phyloP scores from a whole-genome alignment of 2,888 invertebrate genomes.

The Agrochola circellaris region DNA sequence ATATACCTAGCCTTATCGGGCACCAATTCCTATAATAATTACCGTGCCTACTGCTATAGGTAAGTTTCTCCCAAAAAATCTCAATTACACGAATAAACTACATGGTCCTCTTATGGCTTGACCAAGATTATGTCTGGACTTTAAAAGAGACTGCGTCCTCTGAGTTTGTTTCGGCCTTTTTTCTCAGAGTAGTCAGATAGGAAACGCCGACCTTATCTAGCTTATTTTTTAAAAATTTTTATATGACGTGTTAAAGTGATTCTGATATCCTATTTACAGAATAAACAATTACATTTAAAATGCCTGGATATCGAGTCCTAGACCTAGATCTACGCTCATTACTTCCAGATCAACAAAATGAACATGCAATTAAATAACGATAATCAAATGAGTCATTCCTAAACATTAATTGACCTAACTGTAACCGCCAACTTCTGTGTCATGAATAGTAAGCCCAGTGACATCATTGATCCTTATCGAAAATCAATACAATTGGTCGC shows the following conservation, averaged over 20 bases:
- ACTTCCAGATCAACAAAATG: slow-evolving; percentile 5
- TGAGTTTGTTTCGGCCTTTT: no score
- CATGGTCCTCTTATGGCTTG: no score
- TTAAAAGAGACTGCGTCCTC: no score
- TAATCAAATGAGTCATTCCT: slow-evolving; percentile 52
- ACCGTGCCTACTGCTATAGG: background rate
- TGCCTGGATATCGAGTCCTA: background rate
- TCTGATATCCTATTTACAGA: no score
- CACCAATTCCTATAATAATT: background rate
- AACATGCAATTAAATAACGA: slow-evolving; percentile 35
- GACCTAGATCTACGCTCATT: background rate
- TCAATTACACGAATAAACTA: background rate
- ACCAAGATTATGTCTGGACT: no score
- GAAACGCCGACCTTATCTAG: no score
- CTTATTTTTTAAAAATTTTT: no score
- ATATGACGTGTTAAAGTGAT: no score
- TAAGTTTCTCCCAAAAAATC: background rate
- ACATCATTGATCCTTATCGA: slow-evolving; percentile 57
- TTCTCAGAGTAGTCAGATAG: no score
- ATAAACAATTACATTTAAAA: no score
- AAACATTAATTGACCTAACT: slow-evolving; percentile 53
- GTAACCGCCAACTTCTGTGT: slow-evolving; percentile 52
- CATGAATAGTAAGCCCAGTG: slow-evolving; percentile 60
- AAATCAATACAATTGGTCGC: slow-evolving; percentile 31
- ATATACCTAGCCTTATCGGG: background rate